Percentiles rank a stretch among this genome's conserved stretches.
phyloP scores from a whole-genome alignment of 1,140 invertebrate species.

The Ridgeia piscesae region DNA sequence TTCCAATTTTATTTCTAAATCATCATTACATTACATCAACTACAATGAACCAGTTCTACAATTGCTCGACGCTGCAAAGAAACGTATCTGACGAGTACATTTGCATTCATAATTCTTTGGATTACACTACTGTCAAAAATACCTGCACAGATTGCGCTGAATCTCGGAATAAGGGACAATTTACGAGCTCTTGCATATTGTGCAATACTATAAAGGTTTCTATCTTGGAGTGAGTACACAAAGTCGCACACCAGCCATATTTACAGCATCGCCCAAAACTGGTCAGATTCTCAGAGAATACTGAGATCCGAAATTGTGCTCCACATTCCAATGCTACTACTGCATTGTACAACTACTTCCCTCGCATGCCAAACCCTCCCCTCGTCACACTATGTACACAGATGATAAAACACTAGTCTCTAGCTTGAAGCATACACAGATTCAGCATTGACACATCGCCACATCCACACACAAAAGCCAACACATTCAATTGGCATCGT shows the following conservation, averaged over 20 bases:
- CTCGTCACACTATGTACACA: background rate
- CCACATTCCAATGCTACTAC: background rate
- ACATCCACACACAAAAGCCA: background rate
- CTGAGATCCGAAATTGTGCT: background rate
- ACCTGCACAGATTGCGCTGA: background rate
- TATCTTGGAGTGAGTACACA: background rate
- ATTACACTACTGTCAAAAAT: background rate
- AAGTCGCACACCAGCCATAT: background rate
- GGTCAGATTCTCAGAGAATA: background rate
- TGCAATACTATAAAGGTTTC: background rate
- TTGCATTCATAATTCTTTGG: background rate
- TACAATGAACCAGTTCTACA: background rate
- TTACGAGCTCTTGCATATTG: background rate
- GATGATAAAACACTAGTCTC: background rate
- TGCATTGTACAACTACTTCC: background rate
- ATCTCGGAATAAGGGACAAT: background rate
- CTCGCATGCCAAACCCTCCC: background rate
- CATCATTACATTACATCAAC: background rate
- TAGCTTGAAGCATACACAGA: background rate
- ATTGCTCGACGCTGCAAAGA: background rate
- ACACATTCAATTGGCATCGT: background rate
- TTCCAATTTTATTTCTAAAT: conserved; percentile 1
- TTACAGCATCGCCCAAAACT: background rate
- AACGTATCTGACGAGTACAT: background rate
- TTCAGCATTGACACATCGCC: background rate